These are phyloP conservation scores for Leucoraja erinaceus DNA, from an alignment of 2,113 vertebrate species.

Conservation along the genomic window DNA sequence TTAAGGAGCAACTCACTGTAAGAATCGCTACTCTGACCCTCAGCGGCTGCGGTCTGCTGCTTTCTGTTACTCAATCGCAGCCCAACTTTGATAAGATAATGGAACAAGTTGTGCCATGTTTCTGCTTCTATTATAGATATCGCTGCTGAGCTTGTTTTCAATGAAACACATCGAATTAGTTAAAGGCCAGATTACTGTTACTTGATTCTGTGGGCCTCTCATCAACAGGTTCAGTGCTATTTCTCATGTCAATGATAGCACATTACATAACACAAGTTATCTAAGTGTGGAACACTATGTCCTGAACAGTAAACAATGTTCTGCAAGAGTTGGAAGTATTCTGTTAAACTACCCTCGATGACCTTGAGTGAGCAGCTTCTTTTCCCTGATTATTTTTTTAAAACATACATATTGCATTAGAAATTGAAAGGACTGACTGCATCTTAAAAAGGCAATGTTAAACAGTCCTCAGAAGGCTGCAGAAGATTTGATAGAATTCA, in stretches of 20 bases:
- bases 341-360: not conserved
- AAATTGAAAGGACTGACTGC: not conserved
- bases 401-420: not conserved
- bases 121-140: not conserved
- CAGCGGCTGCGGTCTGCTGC: not conserved
- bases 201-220: not conserved
- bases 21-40: too few species aligned
- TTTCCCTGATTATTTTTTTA: not conserved
- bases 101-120: not conserved
- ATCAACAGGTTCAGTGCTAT: not conserved
- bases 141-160: too few species aligned
- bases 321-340: not conserved
- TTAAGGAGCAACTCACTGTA: too few species aligned
- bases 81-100: not conserved
- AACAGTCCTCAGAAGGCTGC: not conserved
- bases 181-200: not conserved
- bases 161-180: not conserved
- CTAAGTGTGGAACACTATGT: not conserved
- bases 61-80: not conserved
- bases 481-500: not conserved
- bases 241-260: not conserved
- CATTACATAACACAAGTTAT: not conserved
- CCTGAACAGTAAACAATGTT: constrained; percentile 21
- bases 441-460: constrained; percentile 30
- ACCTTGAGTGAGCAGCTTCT: not conserved